Conservation (phyloP, 92 coral and sea anemone species). For the Bergia sp. region DNA sequence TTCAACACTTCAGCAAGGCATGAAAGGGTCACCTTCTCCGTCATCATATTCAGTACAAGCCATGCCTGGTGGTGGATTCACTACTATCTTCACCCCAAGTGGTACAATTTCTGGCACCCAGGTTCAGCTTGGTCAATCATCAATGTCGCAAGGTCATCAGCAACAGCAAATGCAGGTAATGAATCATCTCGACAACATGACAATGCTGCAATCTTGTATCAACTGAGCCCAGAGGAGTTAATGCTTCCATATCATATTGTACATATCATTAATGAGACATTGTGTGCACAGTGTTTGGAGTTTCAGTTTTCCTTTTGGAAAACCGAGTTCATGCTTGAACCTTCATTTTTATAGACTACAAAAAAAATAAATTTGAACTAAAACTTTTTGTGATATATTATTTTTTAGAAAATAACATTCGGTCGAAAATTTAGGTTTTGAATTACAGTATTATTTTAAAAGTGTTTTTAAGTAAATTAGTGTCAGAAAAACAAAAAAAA, state of each 20-base stretch:
- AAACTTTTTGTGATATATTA: too few species aligned
- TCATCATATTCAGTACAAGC: conserved; percentile 95
- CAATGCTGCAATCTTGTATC: conserved; percentile 46
- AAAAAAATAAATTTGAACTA: background rate
- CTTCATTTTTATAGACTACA: background rate
- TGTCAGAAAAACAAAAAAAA: background rate
- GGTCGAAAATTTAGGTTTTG: background rate
- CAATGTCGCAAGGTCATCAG: conserved; percentile 71
- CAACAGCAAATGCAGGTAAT: conserved; percentile 75
- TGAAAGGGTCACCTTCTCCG: conserved; percentile 63
- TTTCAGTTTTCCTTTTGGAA: background rate
- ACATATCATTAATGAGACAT: background rate
- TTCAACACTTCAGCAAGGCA: conserved; percentile 75
- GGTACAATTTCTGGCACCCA: conserved; percentile 65
- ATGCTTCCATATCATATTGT: background rate
- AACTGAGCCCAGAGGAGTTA: conserved; percentile 32
- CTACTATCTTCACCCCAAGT: conserved; percentile 96
- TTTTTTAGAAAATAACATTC: background rate
- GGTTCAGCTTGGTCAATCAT: conserved; percentile 83
- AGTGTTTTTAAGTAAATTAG: background rate
- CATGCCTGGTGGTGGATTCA: conserved; percentile 95
- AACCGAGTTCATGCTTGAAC: background rate
- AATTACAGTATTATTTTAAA: too few species aligned
- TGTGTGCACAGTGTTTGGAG: conserved; percentile 33
- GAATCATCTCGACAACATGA: conserved; percentile 40